phyloP scores from a whole-genome alignment of 2,113 vertebrate species.

The Plestiodon gilberti region DNA sequence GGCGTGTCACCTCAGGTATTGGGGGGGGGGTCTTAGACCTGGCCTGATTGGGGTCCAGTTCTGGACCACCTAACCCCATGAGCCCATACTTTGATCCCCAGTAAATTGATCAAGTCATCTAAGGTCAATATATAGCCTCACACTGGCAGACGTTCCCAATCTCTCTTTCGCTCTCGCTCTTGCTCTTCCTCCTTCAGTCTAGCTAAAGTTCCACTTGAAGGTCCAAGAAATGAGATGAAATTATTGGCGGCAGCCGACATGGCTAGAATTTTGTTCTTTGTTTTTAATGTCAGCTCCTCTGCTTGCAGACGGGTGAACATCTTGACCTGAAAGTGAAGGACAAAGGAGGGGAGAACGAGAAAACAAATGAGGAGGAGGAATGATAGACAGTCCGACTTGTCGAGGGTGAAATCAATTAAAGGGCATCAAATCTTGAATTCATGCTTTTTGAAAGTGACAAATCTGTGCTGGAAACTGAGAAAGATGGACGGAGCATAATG shows the following conservation, averaged over 20 bases:
- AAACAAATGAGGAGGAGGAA: conserved; percentile 63
- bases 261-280: not conserved
- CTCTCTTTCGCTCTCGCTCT: not conserved
- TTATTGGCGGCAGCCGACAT: conserved; percentile 28
- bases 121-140: not conserved
- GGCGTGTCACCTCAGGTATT: too few relatives aligned
- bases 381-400: conserved; percentile 83
- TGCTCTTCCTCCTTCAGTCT: not conserved
- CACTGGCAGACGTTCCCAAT: not conserved
- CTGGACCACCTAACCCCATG: too few relatives aligned
- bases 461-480: conserved; percentile 86
- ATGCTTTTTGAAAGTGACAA: conserved; percentile 92
- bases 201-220: conserved; percentile 23
- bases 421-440: conserved; percentile 95
- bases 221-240: conserved; percentile 33
- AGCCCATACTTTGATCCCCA: not conserved
- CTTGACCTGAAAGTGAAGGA: conserved; percentile 62
- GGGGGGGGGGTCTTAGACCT: too few relatives aligned
- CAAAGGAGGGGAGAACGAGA: conserved; percentile 52
- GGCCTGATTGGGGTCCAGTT: too few relatives aligned
- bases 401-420: conserved; percentile 94
- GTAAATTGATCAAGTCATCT: not conserved
- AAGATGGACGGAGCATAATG: conserved; percentile 79
- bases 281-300: conserved; percentile 67
- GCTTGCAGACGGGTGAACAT: conserved; percentile 64